Base-by-base conservation (phyloP, 1,140 invertebrate species). In the Coenobita brevimanus region DNA sequence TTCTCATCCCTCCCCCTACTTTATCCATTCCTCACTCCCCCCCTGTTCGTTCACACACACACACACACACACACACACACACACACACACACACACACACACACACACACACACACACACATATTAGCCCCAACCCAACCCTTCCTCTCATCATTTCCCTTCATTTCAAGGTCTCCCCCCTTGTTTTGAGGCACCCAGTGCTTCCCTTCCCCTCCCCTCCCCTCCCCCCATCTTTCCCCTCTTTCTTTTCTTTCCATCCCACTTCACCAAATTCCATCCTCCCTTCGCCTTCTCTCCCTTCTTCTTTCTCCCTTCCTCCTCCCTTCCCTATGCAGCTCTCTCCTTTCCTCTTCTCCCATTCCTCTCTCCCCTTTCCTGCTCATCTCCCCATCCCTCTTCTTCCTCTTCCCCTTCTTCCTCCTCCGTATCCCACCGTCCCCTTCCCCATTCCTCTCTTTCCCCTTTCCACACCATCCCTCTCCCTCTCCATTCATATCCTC, bases 81-180 rank as follows among this genome's bases (percentile, higher is more conserved):
- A 75, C 36, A 75, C 36, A 75, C 6, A 75, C 6, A 78, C 43
- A 41, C 43, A 60, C 78, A 27, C 33, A 36, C 78, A 60, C 78
- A 38, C 50, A 80, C 76, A 60, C 76, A 60, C 76, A 60, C 54
- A 80, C 78, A 24, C 24, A 80, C 78, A 81, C n/a, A 60, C 24
- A 6, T 21, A 36, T 4, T 13, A 43, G 2, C 36, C 33, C 41
- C 73, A 27, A 30, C n/a, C 62, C 30, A 30, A 64, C 43, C 54
- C 24, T 6, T n/a, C 27, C 43, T 41, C 71, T 3, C 15, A 13
- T n/a, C 36, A 0, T 24, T 6, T 57, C 41, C 21, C 17, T 0
- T 13, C 0, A 4, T 57, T 30, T 30, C 46, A 27, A 17, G 1
- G 0, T 57, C 46, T 13, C 33, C 24, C 46, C 30, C 2, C 24